A percentile compares a stretch with the other conserved stretches of the same genome.
Evolutionary conservation across 2,888 invertebrate species (phyloP).

Genomic region (Caenorhabditis sp.): DNA sequence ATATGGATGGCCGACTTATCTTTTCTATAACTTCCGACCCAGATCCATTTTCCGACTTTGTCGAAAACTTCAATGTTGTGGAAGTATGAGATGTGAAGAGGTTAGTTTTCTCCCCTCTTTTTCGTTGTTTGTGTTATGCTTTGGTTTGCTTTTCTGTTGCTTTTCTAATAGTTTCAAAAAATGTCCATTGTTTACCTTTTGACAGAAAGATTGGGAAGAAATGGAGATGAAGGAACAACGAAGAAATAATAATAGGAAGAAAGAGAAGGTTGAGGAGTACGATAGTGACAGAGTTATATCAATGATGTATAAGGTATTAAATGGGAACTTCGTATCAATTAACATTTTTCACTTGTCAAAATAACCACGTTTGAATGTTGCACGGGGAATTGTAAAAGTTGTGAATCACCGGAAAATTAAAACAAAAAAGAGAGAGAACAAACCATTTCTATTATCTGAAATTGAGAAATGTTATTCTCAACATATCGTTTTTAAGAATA

Average conservation of each 20-base stretch:
- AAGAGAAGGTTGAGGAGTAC: neutral
- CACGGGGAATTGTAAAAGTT: too few relatives aligned
- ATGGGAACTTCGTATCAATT: too few relatives aligned
- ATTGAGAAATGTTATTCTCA: too few relatives aligned
- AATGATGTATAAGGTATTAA: neutral
- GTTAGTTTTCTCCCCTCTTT: constrained; percentile 14
- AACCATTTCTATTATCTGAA: too few relatives aligned
- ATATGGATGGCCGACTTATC: constrained; percentile 87
- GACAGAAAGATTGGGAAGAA: neutral
- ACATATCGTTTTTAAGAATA: too few relatives aligned
- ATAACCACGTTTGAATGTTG: too few relatives aligned
- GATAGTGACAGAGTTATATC: neutral
- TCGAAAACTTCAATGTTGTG: constrained; percentile 52
- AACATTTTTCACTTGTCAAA: neutral
- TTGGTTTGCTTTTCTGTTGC: neutral
- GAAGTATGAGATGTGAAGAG: constrained; percentile 44
- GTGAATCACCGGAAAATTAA: too few relatives aligned
- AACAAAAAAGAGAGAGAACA: too few relatives aligned
- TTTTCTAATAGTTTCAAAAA: neutral
- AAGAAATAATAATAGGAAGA: neutral
- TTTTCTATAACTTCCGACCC: constrained; percentile 57
- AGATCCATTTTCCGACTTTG: constrained; percentile 46
- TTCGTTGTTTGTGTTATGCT: neutral
- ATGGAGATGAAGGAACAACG: neutral
- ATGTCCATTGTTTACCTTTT: neutral